Base-by-base conservation (phyloP, 2,113 vertebrate genomes). In the Sitta europaea region DNA sequence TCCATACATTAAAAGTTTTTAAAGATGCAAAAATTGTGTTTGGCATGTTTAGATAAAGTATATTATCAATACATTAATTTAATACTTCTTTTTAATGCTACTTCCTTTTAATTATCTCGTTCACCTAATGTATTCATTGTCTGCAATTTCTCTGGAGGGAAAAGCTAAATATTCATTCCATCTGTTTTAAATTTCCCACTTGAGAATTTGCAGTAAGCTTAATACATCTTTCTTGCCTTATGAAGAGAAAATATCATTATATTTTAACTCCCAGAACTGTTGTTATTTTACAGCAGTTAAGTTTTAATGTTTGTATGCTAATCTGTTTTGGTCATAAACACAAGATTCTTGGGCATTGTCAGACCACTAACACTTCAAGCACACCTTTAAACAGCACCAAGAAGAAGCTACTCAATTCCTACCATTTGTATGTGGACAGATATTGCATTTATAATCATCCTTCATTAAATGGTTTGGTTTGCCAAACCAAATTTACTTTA, bases 211-310 rank as follows among this genome's bases (percentile, higher is more conserved):
- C 66, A 96, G 61, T 55, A 91, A 96, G 72, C 45, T 89, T 85
- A 76, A 94, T 92, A 92, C 1, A 8, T 74, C 65, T 95, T 87
- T 85, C 36, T 25, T 86, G 68, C 47, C 91, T 96, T 96, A 94
- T 95, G 94, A 97, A 96, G 82, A 67, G 70, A 97, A 97, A 95
- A 70, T 53, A 89, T 65, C 10, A 93, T 92, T 96, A 67, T 81
- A 83, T 74, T 94, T 80, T 83, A 96, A 88, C 54, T 93, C 84
- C 50, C 81, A 89, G 84, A 94, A 86, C 89, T 91, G 61, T 21
- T 94, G 51, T 95, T 95, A 94, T 91, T 96, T 97, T 93, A 92
- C 21, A 95, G 57, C 67, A 96, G 90, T 95, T 97, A 92, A 88
- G 79, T 75, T 95, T 96, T 96, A 95, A 76, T 63, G 84, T 83